These are phyloP conservation scores for Megastigmus dorsalis DNA, from an alignment of 2,888 invertebrate species.

Conservation along the genomic window DNA sequence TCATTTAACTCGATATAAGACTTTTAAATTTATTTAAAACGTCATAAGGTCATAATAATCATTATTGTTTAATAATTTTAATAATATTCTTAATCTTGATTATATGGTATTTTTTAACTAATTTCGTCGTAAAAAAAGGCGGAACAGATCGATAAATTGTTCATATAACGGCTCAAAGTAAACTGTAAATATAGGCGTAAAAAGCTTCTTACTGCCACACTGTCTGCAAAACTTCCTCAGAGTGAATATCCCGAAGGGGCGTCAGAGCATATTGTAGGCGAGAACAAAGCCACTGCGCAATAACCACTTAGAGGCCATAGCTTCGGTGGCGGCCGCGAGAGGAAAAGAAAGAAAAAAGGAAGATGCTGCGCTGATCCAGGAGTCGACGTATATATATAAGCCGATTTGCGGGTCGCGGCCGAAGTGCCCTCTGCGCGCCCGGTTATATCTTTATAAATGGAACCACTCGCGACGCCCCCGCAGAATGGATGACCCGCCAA, in stretches of 20 bases:
- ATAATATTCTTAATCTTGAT: too few species aligned
- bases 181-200: too few species aligned
- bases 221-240: too few species aligned
- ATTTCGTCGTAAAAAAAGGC: too few species aligned
- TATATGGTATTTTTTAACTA: too few species aligned
- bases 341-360: slow-evolving; percentile 28
- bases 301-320: slow-evolving; percentile 73
- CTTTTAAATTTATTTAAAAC: too few species aligned
- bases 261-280: slow-evolving; percentile 52
- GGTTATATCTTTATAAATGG: slow-evolving; percentile 75
- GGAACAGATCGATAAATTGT: too few species aligned
- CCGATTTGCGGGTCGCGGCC: slow-evolving; percentile 70
- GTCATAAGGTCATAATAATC: too few species aligned
- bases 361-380: slow-evolving; percentile 28
- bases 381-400: slow-evolving; percentile 65
- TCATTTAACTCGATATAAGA: too few species aligned
- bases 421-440: slow-evolving; percentile 46
- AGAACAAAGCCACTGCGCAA: slow-evolving; percentile 70
- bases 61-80: too few species aligned
- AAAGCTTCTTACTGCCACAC: too few species aligned
- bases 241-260: background rate
- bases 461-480: slow-evolving; percentile 66
- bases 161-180: too few species aligned
- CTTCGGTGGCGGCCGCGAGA: slow-evolving; percentile 60
- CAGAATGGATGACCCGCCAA: slow-evolving; percentile 56